phyloP scores from a whole-genome alignment of 2,797 vertebrate genomes.

The Kryptolebias ocellatus region DNA sequence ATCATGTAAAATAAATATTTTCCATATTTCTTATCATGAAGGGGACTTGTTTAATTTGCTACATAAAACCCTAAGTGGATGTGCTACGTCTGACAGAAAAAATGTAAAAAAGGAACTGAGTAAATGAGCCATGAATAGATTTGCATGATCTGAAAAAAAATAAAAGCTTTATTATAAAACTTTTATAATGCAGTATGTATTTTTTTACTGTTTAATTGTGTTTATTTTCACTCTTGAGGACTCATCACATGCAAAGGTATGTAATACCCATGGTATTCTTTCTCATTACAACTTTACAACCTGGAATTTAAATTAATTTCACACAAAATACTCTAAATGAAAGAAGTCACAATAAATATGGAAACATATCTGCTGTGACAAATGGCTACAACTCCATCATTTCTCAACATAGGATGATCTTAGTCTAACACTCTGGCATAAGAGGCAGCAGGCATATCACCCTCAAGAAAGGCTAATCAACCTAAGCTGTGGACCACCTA shows the following conservation, averaged over 20 bases:
- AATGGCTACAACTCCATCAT: no score
- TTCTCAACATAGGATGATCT: no score
- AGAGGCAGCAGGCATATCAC: no score
- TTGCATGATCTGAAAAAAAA: constrained; percentile 83
- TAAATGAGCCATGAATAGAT: constrained; percentile 67
- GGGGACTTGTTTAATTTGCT: constrained; percentile 56
- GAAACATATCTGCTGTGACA: no score
- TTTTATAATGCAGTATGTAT: constrained; percentile 52
- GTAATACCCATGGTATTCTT: background rate
- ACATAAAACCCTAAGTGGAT: constrained; percentile 57
- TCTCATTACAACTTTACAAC: background rate
- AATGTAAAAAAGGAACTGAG: constrained; percentile 59
- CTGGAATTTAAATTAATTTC: background rate
- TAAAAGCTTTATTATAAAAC: constrained; percentile 79
- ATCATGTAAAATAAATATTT: constrained; percentile 32
- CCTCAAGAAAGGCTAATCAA: no score
- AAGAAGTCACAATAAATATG: background rate
- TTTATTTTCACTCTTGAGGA: background rate
- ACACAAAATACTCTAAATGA: background rate
- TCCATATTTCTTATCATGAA: constrained; percentile 53
- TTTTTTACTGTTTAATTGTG: constrained; percentile 11
- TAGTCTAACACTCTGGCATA: no score
- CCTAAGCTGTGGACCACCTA: no score
- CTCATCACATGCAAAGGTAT: background rate
- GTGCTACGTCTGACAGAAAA: constrained; percentile 42